Base-by-base conservation (phyloP, 2,888 invertebrate genomes). In the Phalera bucephala region DNA sequence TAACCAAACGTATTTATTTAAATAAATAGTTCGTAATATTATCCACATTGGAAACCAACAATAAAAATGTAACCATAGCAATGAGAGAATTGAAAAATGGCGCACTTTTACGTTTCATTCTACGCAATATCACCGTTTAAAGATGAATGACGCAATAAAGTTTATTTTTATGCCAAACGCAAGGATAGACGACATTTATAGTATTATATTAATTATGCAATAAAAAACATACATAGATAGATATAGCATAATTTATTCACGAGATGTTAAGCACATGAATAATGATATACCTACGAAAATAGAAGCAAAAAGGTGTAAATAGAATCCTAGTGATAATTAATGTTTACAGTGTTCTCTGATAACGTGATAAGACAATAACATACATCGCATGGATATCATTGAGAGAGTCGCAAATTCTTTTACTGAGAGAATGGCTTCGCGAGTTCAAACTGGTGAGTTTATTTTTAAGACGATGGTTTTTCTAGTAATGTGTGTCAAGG, bases 401-500 rank as follows among this genome's bases (percentile, higher is more conserved):
- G 26, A 26, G n/a, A 28, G 12, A 12, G 12, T 25, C n/a, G 9
- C 12, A 10, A 26, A 27, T 9, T 29, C 17, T 9, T 21, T 37
- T 22, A 22, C 12, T 25, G 13, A 32, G 25, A 59, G 45, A 11
- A 80, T 80, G 80, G 42, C 64, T 45, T 45, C 59, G 3, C 68
- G 43, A 53, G 72, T 80, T 21, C 80, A 80, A 62, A 80, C 81
- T 19, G 81, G 81, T 80, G 45, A 70, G 73, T 57, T 6, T 39
- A n/a, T n/a, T n/a, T 22, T 22, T 22, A 10, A 22, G 10, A 22
- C 22, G 1, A 10, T n/a, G n/a, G n/a, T n/a, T n/a, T 22, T 10
- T 22, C 22, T 22, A 22, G 5, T 10, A 22, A 10, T 10, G 21
- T 21, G 9, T 21, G 21, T 9, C 21, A 21, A 21, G 21, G 21